Conservation (phyloP, 2,113 vertebrate species). For the Cryptoleucopteryx plumbea region DNA sequence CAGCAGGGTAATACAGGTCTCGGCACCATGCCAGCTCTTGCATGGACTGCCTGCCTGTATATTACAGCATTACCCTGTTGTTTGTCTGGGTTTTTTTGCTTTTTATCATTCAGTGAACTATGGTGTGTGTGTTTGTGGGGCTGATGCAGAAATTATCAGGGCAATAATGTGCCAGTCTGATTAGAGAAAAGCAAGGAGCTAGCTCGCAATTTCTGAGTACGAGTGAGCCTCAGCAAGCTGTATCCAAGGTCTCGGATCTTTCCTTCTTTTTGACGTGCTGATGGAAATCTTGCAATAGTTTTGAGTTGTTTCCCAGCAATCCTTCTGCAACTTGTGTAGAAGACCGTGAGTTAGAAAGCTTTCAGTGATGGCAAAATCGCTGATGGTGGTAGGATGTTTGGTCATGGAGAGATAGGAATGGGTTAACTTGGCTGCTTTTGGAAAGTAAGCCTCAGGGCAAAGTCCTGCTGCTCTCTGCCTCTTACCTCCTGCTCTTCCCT, state of each 20-base stretch:
- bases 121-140: not conserved
- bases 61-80: accelerated
- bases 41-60: not conserved
- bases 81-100: not conserved
- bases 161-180: not conserved
- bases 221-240: not conserved
- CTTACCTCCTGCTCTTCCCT: conserved; percentile 4
- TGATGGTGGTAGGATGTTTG: not conserved
- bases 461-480: not conserved
- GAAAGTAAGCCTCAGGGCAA: conserved; percentile 25
- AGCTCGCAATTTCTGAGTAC: not conserved
- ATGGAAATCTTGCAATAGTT: not conserved
- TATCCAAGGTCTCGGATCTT: not conserved
- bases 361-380: not conserved
- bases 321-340: not conserved
- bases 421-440: conserved; percentile 44
- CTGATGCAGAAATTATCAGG: not conserved
- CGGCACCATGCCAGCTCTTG: not conserved
- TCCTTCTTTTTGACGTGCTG: not conserved
- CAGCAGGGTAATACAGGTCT: not conserved
- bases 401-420: not conserved
- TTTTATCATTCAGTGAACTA: not conserved
- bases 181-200: not conserved
- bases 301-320: not conserved
- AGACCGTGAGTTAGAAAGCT: not conserved